A percentile compares a stretch with the other conserved stretches of the same genome.
phyloP scores from a whole-genome alignment of 2,888 invertebrate species.

The Dicyrtoma fusca region DNA sequence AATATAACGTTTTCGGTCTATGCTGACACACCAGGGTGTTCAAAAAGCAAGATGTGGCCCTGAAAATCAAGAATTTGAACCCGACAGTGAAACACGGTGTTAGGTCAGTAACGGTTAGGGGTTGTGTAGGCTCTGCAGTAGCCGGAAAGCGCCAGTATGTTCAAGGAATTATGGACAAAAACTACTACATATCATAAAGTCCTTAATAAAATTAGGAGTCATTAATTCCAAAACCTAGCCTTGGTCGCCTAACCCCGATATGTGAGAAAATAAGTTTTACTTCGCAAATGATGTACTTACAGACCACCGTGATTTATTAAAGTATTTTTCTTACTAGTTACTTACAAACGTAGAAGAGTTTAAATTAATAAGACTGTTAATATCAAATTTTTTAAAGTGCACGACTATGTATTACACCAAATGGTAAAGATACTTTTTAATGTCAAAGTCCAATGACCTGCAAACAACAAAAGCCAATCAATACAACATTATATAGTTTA shows the following conservation, averaged over 20 bases:
- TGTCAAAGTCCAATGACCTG: constrained; percentile 46
- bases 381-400: too few relatives aligned
- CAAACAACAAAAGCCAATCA: constrained; percentile 2
- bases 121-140: constrained; percentile 9
- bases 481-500: too few relatives aligned
- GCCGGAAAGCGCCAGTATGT: constrained; percentile 14
- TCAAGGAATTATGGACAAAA: constrained; percentile 7
- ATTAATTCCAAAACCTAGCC: too few relatives aligned
- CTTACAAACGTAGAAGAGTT: too few relatives aligned
- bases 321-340: too few relatives aligned
- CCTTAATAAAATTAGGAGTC: too few relatives aligned
- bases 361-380: too few relatives aligned
- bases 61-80: constrained; percentile 22
- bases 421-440: constrained; percentile 45
- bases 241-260: constrained; percentile 3
- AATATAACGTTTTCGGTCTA: too few relatives aligned
- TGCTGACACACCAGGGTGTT: constrained; percentile 4
- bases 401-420: constrained; percentile 1
- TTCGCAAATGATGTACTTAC: too few relatives aligned
- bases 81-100: constrained; percentile 34
- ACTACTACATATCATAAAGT: neutral
- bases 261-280: too few relatives aligned
- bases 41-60: constrained; percentile 24
- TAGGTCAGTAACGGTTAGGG: constrained; percentile 31
- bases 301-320: too few relatives aligned